Conservation (phyloP, 2,888 invertebrate species). For the Branchipolynoe longqiensis region DNA sequence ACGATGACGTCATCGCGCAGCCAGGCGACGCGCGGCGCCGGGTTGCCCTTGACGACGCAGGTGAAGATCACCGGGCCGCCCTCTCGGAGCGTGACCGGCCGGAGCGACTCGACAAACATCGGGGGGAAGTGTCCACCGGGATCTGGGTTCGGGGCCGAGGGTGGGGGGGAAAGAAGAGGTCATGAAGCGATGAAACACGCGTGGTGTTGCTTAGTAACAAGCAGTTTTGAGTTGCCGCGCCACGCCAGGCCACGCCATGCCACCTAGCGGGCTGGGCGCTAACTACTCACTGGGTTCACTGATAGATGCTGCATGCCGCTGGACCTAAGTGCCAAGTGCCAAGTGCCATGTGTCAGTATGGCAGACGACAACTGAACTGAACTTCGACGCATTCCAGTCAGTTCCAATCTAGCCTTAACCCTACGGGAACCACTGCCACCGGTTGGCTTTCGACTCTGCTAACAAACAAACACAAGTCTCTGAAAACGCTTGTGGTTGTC, state of each 20-base stretch:
- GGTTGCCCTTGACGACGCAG: constrained; percentile 90
- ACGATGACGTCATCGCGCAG: constrained; percentile 89
- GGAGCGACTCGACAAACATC: constrained; percentile 64
- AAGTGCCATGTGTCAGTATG: too few species aligned
- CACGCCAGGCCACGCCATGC: background rate
- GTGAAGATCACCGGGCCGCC: constrained; percentile 78
- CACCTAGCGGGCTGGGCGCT: background rate
- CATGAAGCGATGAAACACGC: background rate
- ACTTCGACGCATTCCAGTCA: too few species aligned
- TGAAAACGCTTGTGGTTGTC: too few species aligned
- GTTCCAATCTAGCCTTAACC: too few species aligned
- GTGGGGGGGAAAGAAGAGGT: constrained; percentile 2
- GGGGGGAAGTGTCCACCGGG: constrained; percentile 65
- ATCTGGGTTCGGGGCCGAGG: constrained; percentile 52
- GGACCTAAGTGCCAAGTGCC: background rate
- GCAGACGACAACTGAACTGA: too few species aligned
- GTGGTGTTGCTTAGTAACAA: background rate
- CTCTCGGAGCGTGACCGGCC: constrained; percentile 73
- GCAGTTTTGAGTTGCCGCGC: background rate
- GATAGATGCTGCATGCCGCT: background rate
- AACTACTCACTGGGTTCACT: background rate
- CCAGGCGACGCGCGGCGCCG: constrained; percentile 96
- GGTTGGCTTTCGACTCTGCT: too few species aligned
- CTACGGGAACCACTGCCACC: too few species aligned
- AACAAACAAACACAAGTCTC: too few species aligned